These are phyloP conservation scores for Atopsyche davidsoni DNA, from an alignment of 1,140 invertebrate species.

Conservation along the genomic window DNA sequence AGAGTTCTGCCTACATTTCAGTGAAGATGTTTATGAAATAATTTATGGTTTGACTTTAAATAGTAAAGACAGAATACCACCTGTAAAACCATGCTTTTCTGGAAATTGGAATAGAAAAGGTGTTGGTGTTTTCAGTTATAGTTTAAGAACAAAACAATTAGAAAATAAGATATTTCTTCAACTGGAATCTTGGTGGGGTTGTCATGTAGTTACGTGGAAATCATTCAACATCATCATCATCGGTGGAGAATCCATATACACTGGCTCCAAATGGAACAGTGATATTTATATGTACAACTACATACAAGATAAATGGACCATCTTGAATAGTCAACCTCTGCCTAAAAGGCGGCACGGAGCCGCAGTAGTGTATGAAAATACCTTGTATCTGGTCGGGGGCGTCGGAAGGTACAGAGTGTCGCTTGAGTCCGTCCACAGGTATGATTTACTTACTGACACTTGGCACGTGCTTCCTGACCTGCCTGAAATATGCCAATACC, in stretches of 20 bases:
- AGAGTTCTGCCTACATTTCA: constrained; percentile 1
- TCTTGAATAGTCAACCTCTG: constrained; percentile 5
- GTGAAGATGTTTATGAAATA: constrained; percentile 14
- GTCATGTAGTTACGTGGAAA: constrained; percentile 23
- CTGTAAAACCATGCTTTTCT: constrained; percentile 17
- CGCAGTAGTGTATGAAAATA: constrained; percentile 17
- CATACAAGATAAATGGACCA: constrained; percentile 17
- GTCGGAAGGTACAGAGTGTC: constrained; percentile 18
- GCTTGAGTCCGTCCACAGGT: constrained; percentile 12
- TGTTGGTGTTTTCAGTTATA: constrained; percentile 7
- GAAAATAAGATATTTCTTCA: constrained; percentile 11
- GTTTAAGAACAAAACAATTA: constrained; percentile 14
- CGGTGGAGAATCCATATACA: constrained; percentile 19
- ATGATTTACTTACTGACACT: constrained; percentile 12
- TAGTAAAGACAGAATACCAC: constrained; percentile 11
- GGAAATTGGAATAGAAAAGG: constrained; percentile 7
- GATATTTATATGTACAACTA: constrained; percentile 19
- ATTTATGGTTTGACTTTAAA: constrained; percentile 10
- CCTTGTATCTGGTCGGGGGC: constrained; percentile 23
- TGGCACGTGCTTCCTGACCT: constrained; percentile 23
- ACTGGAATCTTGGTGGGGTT: constrained; percentile 21
- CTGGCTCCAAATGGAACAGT: constrained; percentile 20
- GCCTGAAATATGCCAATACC: constrained; percentile 14
- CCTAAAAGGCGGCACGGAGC: constrained; percentile 16
- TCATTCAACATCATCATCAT: constrained; percentile 18